Evolutionary conservation across 2,888 invertebrate species (phyloP).

Genomic region (Tachina grossa): DNA sequence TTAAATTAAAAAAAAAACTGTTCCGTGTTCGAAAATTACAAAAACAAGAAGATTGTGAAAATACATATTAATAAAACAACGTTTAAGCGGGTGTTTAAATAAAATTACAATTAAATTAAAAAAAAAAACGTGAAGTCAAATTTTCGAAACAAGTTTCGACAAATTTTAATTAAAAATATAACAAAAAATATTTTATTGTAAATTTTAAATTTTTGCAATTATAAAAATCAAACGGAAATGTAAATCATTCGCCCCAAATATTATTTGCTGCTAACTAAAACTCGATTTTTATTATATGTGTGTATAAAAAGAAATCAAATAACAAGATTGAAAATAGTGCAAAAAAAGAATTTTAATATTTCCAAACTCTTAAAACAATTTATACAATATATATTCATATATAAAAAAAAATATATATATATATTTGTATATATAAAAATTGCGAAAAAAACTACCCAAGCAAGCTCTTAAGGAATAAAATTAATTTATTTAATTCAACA

Average conservation of each 20-base stretch:
- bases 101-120: conserved; percentile 38
- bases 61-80: conserved; percentile 36
- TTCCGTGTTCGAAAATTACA: conserved; percentile 68
- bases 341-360: conserved; percentile 6
- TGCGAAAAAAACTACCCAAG: background rate
- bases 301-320: conserved; percentile 54
- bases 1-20: conserved; percentile 50
- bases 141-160: conserved; percentile 50
- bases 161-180: conserved; percentile 16
- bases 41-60: conserved; percentile 45
- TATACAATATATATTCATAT: background rate
- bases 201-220: conserved; percentile 37
- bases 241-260: conserved; percentile 80
- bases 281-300: conserved; percentile 35
- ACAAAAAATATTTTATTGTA: conserved; percentile 31
- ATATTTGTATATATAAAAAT: background rate
- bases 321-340: conserved; percentile 15
- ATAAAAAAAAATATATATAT: background rate
- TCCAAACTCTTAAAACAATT: conserved; percentile 17
- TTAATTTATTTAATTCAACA: conserved; percentile 3
- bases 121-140: conserved; percentile 51
- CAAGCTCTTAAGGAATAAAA: conserved; percentile 43
- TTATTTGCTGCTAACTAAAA: conserved; percentile 52
- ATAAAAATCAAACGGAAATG: conserved; percentile 78
- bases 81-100: conserved; percentile 57